Base-by-base conservation (phyloP, 2,888 invertebrate genomes). In the Andrena bucephala region DNA sequence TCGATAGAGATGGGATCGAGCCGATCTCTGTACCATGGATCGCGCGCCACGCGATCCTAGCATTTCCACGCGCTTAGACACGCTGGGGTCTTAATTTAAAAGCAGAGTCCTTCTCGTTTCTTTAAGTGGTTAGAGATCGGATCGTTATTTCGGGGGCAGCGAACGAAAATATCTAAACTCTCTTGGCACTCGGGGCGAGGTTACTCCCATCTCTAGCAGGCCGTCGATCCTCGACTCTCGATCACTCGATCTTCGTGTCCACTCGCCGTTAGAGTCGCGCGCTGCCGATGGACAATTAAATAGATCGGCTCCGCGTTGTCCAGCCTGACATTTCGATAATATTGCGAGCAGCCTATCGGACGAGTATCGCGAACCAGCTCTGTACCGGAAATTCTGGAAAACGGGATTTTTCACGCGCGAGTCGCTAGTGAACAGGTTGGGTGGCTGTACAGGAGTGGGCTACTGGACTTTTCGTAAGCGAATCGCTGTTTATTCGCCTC, bases 241-340 rank as follows among this genome's bases (percentile, higher is more conserved):
- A 87, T 85, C 52, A 81, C 67, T 68, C 73, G 83, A 87, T 84
- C 85, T 77, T 77, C 62, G 69, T 59, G 76, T 85, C 85, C 77
- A 71, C 75, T 80, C 84, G 78, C 81, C 66, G 76, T 74, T 75
- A 70, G 57, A 68, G 48, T 24, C 10, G 66, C 62, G 31, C 33
- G 69, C 60, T 66, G 57, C 67, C 69, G 69, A 77, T 65, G 70
- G 76, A 83, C 85, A 81, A 87, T 87, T 85, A 81, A 87, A 85
- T 77, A 77, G 69, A 75, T 73, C 71, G 67, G 59, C 80, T 75
- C 52, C 36, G 77, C 70, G 80, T 70, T 70, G 80, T 72, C 57
- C 81, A 69, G 68, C n/a, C 29, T 54, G 70, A 71, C 76, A 78
- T 77, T 74, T 67, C 70, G 66, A 52, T n/a, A 50, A 13, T 48